Conservation (phyloP, 2,113 vertebrate genomes). For the Corythoichthys haematopterus region DNA sequence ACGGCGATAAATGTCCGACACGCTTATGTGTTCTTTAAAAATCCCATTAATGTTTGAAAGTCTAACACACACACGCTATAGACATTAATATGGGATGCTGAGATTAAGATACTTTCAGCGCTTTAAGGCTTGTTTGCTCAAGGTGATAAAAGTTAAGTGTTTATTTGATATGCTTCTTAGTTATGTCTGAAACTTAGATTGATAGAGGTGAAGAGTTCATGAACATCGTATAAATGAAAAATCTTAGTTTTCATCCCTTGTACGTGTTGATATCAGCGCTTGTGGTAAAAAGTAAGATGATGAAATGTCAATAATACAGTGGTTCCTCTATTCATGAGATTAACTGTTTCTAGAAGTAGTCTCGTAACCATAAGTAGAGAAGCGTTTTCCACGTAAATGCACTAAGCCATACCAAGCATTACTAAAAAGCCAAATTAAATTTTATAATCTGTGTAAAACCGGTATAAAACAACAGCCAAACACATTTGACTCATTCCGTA, state of each 20-base stretch:
- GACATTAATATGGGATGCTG: background rate
- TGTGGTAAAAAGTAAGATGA: background rate
- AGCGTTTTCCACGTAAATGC: no score
- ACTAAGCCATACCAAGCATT: no score
- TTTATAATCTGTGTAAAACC: no score
- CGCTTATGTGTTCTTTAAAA: slow-evolving; percentile 31
- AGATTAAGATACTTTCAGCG: background rate
- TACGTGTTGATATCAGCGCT: background rate
- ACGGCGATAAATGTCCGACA: slow-evolving; percentile 34
- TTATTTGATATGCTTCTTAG: background rate
- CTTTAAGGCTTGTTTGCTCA: background rate
- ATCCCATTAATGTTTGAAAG: slow-evolving; percentile 52
- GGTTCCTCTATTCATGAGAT: no score
- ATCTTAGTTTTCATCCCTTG: background rate
- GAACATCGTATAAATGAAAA: background rate
- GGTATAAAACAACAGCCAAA: no score
- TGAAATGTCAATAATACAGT: no score
- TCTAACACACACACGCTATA: slow-evolving; percentile 13
- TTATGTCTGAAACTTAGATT: background rate
- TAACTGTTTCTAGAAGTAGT: no score
- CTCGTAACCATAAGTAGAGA: no score
- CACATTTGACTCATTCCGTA: no score
- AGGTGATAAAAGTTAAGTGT: background rate
- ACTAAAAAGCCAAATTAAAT: no score
- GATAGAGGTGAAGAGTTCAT: background rate